Conservation (phyloP, 2,888 invertebrate species). For the Patella caerulea region DNA sequence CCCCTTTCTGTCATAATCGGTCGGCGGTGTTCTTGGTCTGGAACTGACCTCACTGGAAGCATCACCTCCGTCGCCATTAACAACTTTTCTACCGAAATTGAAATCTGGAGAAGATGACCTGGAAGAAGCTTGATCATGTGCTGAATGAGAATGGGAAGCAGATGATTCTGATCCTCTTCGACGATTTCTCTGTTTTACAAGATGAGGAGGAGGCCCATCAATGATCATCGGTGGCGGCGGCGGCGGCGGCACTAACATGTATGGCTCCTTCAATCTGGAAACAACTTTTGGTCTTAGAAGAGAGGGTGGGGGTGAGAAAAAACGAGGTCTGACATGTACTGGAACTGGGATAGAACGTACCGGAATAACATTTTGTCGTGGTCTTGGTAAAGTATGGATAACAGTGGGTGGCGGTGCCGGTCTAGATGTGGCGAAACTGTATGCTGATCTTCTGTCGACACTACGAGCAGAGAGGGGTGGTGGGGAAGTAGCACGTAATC, state of each 20-base stretch:
- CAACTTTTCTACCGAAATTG: slow-evolving; percentile 31
- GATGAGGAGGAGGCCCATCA: slow-evolving; percentile 32
- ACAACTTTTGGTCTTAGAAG: slow-evolving; percentile 39
- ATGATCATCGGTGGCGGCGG: slow-evolving; percentile 28
- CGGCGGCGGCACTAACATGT: slow-evolving; percentile 29
- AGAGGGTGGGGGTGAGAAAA: slow-evolving; percentile 62
- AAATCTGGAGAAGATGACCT: slow-evolving; percentile 37
- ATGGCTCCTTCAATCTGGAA: slow-evolving; percentile 34
- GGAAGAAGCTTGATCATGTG: slow-evolving; percentile 33
- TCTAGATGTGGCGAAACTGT: slow-evolving; percentile 13
- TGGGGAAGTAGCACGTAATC: slow-evolving; percentile 19
- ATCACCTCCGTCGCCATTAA: slow-evolving; percentile 36
- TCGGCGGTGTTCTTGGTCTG: slow-evolving; percentile 59
- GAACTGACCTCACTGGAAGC: slow-evolving; percentile 40
- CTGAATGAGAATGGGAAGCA: slow-evolving; percentile 13
- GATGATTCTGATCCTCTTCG: slow-evolving; percentile 32
- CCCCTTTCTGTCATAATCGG: slow-evolving; percentile 52
- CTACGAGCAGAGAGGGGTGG: slow-evolving; percentile 18
- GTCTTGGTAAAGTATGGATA: slow-evolving; percentile 24
- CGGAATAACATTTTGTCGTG: slow-evolving; percentile 24
- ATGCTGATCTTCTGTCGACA: slow-evolving; percentile 5
- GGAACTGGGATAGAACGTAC: slow-evolving; percentile 21
- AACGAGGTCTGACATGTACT: slow-evolving; percentile 44
- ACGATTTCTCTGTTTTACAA: slow-evolving; percentile 27
- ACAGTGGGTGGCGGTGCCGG: slow-evolving; percentile 21